Evolutionary conservation across 2,797 vertebrate species (phyloP), one percentile per base, ranked within the genome.

Genomic region (Poeciliopsis gracilis): DNA sequence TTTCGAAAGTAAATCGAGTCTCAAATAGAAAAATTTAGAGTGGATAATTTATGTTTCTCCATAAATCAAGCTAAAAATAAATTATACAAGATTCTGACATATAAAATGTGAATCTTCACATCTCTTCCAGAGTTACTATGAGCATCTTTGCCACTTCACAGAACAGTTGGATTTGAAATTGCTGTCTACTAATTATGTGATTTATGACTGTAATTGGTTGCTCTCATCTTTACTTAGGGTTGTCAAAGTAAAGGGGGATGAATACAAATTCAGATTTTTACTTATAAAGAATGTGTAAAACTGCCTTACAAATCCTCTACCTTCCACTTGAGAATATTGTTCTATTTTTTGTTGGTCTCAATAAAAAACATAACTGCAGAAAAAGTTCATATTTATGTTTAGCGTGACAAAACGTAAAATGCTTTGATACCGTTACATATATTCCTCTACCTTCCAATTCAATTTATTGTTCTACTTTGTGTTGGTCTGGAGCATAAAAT

Each of bases 401-500:
- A 66, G 9, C 36, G 12, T 38, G 10, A 23, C 20, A 38, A 77
- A 38, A 47, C 78, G 25, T 59, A 10, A 30, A 45, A 45, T 71
- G 11, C 12, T 74, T 78, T 81, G 33, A 73, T 1, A 36, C 0
- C 74, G 5, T 6, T 83, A 16, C 30, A 72, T 33, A 81, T 81
- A 51, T 23, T 55, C 53, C 25, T 55, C 25, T 59, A 28, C n/a
- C 28, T 59, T 59, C 57, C 57, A 59, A 5, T 59, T 59, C 57
- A 16, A 5, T 59, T 10, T 25, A n/a, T 55, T 59, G 13, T 30
- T 30, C 30, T 63, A 33, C 30, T 9, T 33, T 63, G 18, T 33
- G 33, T 36, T 36, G 13, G 28, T 61, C 12, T 61, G 2, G 33
- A 61, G 13, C 57, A 61, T 36, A 18, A 61, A 36, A 63, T 20